Evolutionary conservation across 2,888 invertebrate species (phyloP).

Genomic region (Stenodema calcarata): DNA sequence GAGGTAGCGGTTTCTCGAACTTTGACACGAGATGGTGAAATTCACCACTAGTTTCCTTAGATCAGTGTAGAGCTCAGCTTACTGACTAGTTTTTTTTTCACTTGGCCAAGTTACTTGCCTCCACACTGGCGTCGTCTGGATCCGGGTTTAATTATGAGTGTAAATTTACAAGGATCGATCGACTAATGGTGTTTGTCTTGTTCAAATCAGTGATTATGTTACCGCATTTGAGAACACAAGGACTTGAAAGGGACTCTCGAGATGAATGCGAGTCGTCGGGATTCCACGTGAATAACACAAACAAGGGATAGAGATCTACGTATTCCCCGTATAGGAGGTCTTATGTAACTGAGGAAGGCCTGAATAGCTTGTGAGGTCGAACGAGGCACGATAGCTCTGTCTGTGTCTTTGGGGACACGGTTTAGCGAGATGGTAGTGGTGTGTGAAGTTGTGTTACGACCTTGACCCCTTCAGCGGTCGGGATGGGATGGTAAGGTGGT

Average conservation of each 20-base stretch:
- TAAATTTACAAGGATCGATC: too few relatives aligned
- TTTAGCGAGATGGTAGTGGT: conserved; percentile 32
- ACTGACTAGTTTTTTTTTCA: too few relatives aligned
- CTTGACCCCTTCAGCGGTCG: conserved; percentile 33
- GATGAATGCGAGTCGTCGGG: not conserved
- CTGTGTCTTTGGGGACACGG: conserved; percentile 37
- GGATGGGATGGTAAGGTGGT: not conserved
- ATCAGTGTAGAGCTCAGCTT: too few relatives aligned
- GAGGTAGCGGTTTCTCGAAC: too few relatives aligned
- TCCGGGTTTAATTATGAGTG: too few relatives aligned
- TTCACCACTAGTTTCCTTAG: too few relatives aligned
- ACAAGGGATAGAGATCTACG: not conserved
- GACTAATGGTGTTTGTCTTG: too few relatives aligned
- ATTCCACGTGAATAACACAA: not conserved
- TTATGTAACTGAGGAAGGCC: conserved; percentile 38
- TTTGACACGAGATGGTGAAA: too few relatives aligned
- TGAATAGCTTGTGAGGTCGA: conserved; percentile 39
- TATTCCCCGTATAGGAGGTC: not conserved
- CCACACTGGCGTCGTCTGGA: too few relatives aligned
- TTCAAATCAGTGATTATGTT: not conserved
- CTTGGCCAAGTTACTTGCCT: too few relatives aligned
- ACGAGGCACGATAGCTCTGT: conserved; percentile 28
- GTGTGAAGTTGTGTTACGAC: conserved; percentile 47
- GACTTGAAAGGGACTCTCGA: not conserved
- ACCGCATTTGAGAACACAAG: not conserved